Conservation (phyloP, 2,113 vertebrate species). For the Alethe diademata region DNA sequence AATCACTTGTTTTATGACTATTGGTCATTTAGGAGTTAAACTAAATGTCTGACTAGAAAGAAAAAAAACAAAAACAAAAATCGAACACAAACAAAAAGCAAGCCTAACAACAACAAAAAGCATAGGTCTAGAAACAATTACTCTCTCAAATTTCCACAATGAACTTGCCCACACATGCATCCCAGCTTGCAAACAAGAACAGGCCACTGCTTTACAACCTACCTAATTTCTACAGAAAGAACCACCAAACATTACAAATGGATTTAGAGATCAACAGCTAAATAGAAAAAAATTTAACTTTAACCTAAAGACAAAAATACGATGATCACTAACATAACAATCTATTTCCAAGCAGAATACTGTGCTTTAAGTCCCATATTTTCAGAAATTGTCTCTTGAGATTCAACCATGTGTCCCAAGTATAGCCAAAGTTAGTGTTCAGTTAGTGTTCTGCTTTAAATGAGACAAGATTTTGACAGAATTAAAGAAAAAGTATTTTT, state of each 20-base stretch:
- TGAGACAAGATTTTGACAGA: neutral
- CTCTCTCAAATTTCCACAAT: neutral
- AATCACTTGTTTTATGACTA: neutral
- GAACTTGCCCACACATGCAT: neutral
- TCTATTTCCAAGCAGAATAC: neutral
- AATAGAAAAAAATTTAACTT: neutral
- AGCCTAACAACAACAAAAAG: neutral
- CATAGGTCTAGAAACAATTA: neutral
- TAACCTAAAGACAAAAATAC: neutral
- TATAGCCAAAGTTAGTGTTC: neutral
- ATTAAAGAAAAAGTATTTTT: neutral
- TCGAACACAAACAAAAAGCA: neutral
- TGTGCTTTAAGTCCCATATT: neutral
- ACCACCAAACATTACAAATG: neutral
- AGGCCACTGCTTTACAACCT: neutral
- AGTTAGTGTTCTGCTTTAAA: neutral
- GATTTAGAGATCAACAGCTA: neutral
- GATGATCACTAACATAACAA: neutral
- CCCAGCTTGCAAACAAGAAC: neutral
- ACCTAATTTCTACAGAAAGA: neutral
- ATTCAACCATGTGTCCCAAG: neutral
- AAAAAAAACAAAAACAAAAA: neutral
- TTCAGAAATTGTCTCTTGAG: neutral
- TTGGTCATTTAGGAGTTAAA: neutral
- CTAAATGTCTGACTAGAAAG: neutral